A percentile compares a stretch with the other conserved stretches of the same genome.
Conservation (phyloP, 2,888 invertebrate genomes). For the Thereva nobilitata region DNA sequence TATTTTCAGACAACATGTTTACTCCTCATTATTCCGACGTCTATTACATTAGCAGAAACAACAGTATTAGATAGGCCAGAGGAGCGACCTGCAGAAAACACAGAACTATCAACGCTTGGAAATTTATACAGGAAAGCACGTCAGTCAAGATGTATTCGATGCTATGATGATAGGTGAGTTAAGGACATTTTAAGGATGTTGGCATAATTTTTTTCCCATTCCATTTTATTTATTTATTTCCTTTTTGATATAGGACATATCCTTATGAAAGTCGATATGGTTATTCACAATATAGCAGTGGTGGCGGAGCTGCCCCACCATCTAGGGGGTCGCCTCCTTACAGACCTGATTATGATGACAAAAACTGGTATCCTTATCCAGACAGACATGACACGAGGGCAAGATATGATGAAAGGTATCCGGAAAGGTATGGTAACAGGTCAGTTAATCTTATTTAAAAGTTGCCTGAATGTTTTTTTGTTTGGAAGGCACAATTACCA, state of each 20-base stretch:
- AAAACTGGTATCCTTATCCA: conserved; percentile 46
- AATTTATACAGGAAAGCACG: conserved; percentile 50
- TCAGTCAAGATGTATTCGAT: conserved; percentile 55
- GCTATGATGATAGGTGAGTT: conserved; percentile 53
- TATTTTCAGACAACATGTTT: conserved; percentile 16
- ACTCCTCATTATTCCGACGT: conserved; percentile 8
- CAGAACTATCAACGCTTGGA: conserved; percentile 45
- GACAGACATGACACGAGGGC: conserved; percentile 41
- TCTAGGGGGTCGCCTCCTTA: not conserved
- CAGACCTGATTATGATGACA: conserved; percentile 41
- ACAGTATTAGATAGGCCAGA: not conserved
- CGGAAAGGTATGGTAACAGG: conserved; percentile 39
- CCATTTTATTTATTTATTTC: not conserved
- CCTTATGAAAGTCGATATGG: conserved; percentile 1
- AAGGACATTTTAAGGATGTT: no score
- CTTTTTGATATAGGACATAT: no score
- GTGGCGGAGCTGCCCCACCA: conserved; percentile 36
- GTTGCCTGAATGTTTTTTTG: no score
- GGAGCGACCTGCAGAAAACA: conserved; percentile 36
- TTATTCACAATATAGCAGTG: conserved; percentile 35
- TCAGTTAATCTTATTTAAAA: conserved; percentile 1
- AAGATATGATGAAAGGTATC: conserved; percentile 40
- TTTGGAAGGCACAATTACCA: not conserved
- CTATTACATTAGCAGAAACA: conserved; percentile 12
- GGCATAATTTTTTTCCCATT: not conserved